Base-by-base conservation (phyloP, 2,888 invertebrate species). In the Trachelus iudaicus region DNA sequence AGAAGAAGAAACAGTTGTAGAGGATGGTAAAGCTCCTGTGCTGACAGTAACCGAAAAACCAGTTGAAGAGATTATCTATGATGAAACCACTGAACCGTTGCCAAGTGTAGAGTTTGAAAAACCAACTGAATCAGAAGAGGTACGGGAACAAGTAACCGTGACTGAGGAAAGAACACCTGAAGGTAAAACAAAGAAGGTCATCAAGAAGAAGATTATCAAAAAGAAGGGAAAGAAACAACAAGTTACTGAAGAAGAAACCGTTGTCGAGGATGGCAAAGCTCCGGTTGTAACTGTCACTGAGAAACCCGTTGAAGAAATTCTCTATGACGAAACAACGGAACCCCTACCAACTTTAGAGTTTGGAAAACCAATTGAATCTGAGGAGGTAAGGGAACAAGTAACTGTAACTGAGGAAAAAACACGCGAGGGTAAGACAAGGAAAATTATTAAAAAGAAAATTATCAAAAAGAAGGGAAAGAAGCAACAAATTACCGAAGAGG, bases 381-480 rank as follows among this genome's bases (percentile, higher is more conserved):
- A 78, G 88, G 92, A 92, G 91, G 91, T 88, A 83, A 87, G 85
- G 84, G 91, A 92, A 91, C 90, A 85, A 90, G 90, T 85, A 87
- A 88, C 86, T 84, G 88, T 89, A 34, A 34, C 34, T 34, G 34
- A 34, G 34, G 34, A 34, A 34, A 34, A 34, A 34, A 34, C 34
- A 34, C 34, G 34, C 9, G 34, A 34, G 9, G 34, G 34, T 34
- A 34, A 34, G 9, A 34, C 34, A 34, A 34, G 34, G 34, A 34
- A 34, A 34, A 9, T 34, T 34, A 34, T 34, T 34, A 34, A 34
- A 34, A 34, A 34, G 34, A 34, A 34, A 34, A 34, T 34, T 34
- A 34, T 4, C 9, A 34, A 34, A 34, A 34, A 34, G 34, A 34
- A 34, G 34, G 34, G 34, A 9, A 34, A 34, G 34, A 34, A 34